Evolutionary conservation across 2,113 vertebrate species (phyloP), one percentile per base, ranked within the genome.

Genomic region (Ranitomeya variabilis): DNA sequence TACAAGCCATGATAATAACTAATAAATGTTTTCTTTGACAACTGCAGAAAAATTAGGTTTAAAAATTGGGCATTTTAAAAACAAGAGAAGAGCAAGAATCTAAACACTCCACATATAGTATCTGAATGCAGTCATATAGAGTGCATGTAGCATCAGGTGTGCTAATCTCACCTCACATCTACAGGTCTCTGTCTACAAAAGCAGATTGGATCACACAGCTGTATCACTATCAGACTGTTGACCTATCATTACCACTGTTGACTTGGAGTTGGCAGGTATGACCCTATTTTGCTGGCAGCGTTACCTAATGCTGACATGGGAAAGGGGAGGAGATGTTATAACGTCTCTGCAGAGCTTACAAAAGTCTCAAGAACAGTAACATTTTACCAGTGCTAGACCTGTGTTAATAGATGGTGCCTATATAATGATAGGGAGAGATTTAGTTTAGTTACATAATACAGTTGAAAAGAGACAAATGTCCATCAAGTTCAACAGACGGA

Each of bases 141-240:
- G 82, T 55, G 82, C 82, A 84, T 69, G 82, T 84, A 84, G 82
- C 66, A 84, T 84, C 82, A 84, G 82, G 82, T 84, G 82, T 84
- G 64, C 82, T 71, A 67, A 84, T 84, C 82, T 84, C n/a, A 13
- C 45, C 64, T 55, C 82, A 71, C 66, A 84, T 84, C 82, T 84
- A 64, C 7, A 51, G 73, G 73, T 76, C 45, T 76, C 64, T 69
- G 37, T 83, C 62, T 83, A 52, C 67, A 69, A 71, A 51, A 51
- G 45, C 15, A 69, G 82, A 71, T 84, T 26, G 64, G 82, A 71
- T 84, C 82, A 84, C 82, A 84, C 82, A 84, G 82, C 64, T 84
- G 82, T 69, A 84, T 84, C 82, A 71, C 82, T 84, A 84, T 71
- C 64, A 69, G 64, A 71, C 82, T 84, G 80, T 82, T 82, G 80